Percentiles rank a stretch among this genome's conserved stretches.
These are phyloP conservation scores for Papilio polytes DNA, from an alignment of 1,140 invertebrate species.

Conservation along the genomic window DNA sequence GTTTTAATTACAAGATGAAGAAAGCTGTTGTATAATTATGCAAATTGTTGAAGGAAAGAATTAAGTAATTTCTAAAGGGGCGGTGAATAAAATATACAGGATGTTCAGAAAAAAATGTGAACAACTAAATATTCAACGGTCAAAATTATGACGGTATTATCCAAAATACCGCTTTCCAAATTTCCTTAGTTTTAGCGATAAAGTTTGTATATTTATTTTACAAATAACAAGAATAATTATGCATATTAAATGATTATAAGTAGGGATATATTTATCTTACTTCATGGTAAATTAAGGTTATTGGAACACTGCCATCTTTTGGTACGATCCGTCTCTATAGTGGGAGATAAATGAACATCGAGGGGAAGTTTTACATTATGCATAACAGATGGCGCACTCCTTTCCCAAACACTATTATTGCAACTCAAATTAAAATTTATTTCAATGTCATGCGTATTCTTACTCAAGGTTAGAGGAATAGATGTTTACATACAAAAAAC, in stretches of 20 bases:
- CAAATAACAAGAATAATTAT: too few species aligned
- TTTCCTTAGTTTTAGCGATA: too few species aligned
- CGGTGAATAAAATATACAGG: background rate
- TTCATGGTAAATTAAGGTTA: background rate
- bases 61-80: slow-evolving; percentile 25
- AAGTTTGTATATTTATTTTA: too few species aligned
- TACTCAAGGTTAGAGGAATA: slow-evolving; percentile 4
- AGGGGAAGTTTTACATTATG: background rate
- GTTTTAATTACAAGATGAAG: slow-evolving; percentile 19
- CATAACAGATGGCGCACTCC: background rate
- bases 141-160: background rate
- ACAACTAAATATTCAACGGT: background rate
- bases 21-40: slow-evolving; percentile 15
- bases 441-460: background rate
- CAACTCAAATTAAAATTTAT: background rate
- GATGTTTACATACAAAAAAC: background rate
- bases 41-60: slow-evolving; percentile 23
- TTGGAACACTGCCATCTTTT: background rate
- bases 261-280: too few species aligned
- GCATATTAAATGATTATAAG: too few species aligned
- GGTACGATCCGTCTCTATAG: background rate
- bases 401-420: background rate
- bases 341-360: background rate
- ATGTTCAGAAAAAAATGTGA: background rate
- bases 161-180: background rate